Evolutionary conservation across 2,113 vertebrate genomes (phyloP).

Genomic region (Plotosus lineatus): DNA sequence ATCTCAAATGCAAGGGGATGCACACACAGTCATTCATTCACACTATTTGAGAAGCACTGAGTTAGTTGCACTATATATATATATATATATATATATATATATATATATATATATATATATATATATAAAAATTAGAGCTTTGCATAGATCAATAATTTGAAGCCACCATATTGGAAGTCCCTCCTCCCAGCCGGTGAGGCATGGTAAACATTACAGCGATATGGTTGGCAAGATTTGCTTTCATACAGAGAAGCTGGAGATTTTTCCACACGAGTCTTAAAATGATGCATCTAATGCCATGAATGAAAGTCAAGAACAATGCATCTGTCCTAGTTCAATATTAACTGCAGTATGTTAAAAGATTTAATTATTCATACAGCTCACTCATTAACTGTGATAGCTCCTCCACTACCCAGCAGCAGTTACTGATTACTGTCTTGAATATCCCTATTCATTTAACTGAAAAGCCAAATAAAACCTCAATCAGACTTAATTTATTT

Average conservation of each 20-base stretch:
- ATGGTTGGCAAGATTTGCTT: not conserved
- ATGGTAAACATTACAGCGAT: too few species aligned
- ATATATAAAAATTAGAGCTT: too few species aligned
- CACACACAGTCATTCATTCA: too few species aligned
- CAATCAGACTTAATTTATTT: not conserved
- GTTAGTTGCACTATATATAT: too few species aligned
- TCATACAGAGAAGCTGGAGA: not conserved
- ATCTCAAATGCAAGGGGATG: too few species aligned
- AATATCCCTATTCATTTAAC: conserved; percentile 19
- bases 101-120: too few species aligned
- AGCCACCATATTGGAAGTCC: too few species aligned
- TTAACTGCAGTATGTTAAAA: conserved; percentile 22
- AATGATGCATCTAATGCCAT: not conserved
- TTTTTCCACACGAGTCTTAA: not conserved
- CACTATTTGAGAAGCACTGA: too few species aligned
- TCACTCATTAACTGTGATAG: conserved; percentile 14
- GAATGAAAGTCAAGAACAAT: not conserved
- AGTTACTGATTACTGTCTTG: not conserved
- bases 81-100: too few species aligned
- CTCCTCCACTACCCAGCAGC: conserved; percentile 20
- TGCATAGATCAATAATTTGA: too few species aligned
- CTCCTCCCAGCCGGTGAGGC: too few species aligned
- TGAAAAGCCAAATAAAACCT: conserved; percentile 1
- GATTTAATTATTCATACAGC: conserved; percentile 28
- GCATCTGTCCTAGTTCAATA: conserved; percentile 8